These are phyloP conservation scores for Epizoanthus ramosus DNA, from an alignment of 92 coral and sea anemone species.

Conservation along the genomic window DNA sequence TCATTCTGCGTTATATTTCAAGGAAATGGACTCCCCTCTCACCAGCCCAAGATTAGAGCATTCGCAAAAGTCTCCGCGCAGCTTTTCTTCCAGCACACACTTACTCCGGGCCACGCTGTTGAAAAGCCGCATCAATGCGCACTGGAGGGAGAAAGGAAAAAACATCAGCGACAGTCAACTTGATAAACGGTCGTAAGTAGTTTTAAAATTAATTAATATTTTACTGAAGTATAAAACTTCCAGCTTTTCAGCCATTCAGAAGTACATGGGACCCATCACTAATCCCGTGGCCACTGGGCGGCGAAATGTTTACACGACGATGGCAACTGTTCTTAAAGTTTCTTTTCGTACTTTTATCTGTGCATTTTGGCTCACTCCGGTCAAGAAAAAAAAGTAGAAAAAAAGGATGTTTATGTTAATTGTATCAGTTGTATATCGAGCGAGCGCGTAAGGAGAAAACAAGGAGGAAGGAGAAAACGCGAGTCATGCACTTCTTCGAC, in stretches of 20 bases:
- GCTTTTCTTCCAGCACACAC: too few species aligned
- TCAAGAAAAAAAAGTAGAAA: too few species aligned
- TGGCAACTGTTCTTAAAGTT: too few species aligned
- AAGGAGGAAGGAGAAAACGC: too few species aligned
- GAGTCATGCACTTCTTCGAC: too few species aligned
- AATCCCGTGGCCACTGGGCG: too few species aligned
- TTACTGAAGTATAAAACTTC: neutral
- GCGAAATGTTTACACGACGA: too few species aligned
- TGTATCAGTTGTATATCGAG: too few species aligned
- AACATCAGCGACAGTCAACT: neutral
- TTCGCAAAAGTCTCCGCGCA: neutral
- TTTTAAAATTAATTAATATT: neutral
- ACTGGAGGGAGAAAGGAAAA: slow-evolving; percentile 20
- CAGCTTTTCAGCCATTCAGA: neutral
- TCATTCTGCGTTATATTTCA: neutral
- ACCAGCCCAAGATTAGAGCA: neutral
- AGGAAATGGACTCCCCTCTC: neutral
- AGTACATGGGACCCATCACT: neutral
- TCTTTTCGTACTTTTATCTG: too few species aligned
- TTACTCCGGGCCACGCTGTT: neutral
- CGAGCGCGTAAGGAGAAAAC: too few species aligned
- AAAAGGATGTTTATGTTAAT: too few species aligned
- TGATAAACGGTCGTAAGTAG: slow-evolving; percentile 3
- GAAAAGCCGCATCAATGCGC: neutral
- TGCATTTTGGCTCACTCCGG: too few species aligned